Conservation (phyloP, 2,888 invertebrate genomes). For the Actias luna region DNA sequence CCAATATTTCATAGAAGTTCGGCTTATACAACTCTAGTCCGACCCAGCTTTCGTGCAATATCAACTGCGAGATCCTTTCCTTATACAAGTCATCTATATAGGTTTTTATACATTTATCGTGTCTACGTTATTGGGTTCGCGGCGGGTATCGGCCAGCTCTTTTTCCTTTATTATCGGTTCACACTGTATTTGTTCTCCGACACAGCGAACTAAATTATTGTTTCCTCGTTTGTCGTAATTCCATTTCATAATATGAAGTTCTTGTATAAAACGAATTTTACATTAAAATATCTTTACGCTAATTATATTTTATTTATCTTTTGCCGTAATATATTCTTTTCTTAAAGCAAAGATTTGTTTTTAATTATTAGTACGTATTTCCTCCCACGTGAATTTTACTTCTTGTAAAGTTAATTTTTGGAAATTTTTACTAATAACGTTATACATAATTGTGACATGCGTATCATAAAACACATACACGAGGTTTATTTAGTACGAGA, state of each 20-base stretch:
- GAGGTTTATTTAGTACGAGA: too few relatives aligned
- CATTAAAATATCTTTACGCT: conserved; percentile 32
- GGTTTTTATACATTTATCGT: conserved; percentile 50
- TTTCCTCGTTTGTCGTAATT: conserved; percentile 41
- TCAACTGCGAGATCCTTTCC: conserved; percentile 51
- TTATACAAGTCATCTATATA: conserved; percentile 49
- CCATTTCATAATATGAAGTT: conserved; percentile 39
- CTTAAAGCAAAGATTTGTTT: neutral
- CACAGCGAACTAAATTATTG: conserved; percentile 56
- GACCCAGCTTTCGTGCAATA: conserved; percentile 50
- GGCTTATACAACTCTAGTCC: conserved; percentile 43
- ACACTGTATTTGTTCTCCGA: conserved; percentile 59
- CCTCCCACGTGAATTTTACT: too few relatives aligned
- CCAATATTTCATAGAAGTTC: conserved; percentile 48
- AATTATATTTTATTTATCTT: conserved; percentile 31
- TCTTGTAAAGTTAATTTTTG: too few relatives aligned
- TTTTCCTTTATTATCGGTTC: conserved; percentile 64
- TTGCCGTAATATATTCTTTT: conserved; percentile 1
- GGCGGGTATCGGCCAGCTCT: conserved; percentile 48
- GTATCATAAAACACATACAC: too few relatives aligned
- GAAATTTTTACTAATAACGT: too few relatives aligned
- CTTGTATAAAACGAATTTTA: conserved; percentile 30
- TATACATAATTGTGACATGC: too few relatives aligned
- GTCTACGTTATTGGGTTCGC: conserved; percentile 52
- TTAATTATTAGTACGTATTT: neutral